These are phyloP conservation scores for Solenodon paradoxus DNA, from an alignment of 2,113 vertebrate genomes.

Conservation along the genomic window DNA sequence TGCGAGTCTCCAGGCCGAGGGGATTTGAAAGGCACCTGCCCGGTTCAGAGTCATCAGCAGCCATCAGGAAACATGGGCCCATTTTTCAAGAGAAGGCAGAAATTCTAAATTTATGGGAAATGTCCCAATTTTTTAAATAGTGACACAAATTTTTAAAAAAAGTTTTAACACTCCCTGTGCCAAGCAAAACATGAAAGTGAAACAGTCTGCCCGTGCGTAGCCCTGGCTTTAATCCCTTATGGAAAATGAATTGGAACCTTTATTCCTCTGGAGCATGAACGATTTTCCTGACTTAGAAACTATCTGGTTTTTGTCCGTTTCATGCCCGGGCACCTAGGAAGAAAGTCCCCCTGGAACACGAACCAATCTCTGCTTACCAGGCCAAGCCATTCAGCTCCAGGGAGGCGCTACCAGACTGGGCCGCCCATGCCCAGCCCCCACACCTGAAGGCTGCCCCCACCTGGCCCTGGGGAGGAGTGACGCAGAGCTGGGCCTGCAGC, in stretches of 20 bases:
- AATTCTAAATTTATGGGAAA: not conserved
- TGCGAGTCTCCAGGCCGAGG: accelerated
- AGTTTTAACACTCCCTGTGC: accelerated
- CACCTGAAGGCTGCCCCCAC: not conserved
- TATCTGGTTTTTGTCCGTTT: not conserved
- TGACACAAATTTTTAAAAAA: not conserved
- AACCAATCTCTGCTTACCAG: not conserved
- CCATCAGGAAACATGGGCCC: not conserved
- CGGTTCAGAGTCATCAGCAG: not conserved
- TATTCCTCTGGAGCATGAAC: too few relatives aligned
- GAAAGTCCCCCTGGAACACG: not conserved
- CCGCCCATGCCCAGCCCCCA: not conserved
- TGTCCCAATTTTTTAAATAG: not conserved
- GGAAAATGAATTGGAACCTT: not conserved
- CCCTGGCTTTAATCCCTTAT: accelerated
- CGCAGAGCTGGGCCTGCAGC: too few relatives aligned
- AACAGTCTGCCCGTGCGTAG: not conserved
- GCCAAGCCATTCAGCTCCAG: not conserved
- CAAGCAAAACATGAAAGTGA: not conserved
- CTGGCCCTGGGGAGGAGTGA: too few relatives aligned
- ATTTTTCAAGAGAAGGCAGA: not conserved
- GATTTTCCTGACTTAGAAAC: not conserved
- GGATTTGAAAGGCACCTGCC: accelerated
- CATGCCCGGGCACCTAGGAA: not conserved
- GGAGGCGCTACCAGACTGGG: not conserved